Evolutionary conservation across 2,888 invertebrate genomes (phyloP), one percentile per base, ranked within the genome.

Genomic region (Drosophila prostipennis): DNA sequence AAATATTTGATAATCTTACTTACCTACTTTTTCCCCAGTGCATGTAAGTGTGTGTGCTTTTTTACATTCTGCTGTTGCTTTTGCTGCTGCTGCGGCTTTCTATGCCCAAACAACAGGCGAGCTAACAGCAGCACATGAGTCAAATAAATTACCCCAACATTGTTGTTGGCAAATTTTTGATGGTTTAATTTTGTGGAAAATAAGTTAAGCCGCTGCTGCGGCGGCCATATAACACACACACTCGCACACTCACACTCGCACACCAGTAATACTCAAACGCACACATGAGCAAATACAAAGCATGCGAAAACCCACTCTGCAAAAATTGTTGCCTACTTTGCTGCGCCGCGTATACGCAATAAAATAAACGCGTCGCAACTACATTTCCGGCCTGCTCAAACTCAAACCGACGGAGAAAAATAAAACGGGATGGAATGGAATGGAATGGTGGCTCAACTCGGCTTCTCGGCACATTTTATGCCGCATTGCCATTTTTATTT

Each of bases 161-260:
- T 87, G 85, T 89, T 84, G 84, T 87, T 87, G 87, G 88, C 80
- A 89, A 87, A 89, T 87, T 87, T 89, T 86, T 87, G 87, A 89
- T 87, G 89, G 88, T 87, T 87, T 87, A 89, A 87, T 89, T 87
- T 87, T 87, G 87, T 89, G 89, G 86, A 88, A 87, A 87, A 89
- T 86, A 87, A 89, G 87, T 85, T 88, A 86, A 89, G 78, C 82
- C 84, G 77, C 79, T 81, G 84, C 81, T 81, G 84, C 53, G 84
- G 87, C 72, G 78, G 67, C 79, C 78, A 72, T 83, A 83, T 67
- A 78, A 59, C 57, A 80, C 65, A 79, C 58, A 78, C 57, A 49
- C n/a, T n/a, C n/a, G n/a, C n/a, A n/a, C n/a, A n/a, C 61, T 10
- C 40, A 10, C 42, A 16, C 11, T 19, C 40, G 32, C 53, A 45